Evolutionary conservation across 2,888 invertebrate species (phyloP).

Genomic region (Drosophila anomelani): DNA sequence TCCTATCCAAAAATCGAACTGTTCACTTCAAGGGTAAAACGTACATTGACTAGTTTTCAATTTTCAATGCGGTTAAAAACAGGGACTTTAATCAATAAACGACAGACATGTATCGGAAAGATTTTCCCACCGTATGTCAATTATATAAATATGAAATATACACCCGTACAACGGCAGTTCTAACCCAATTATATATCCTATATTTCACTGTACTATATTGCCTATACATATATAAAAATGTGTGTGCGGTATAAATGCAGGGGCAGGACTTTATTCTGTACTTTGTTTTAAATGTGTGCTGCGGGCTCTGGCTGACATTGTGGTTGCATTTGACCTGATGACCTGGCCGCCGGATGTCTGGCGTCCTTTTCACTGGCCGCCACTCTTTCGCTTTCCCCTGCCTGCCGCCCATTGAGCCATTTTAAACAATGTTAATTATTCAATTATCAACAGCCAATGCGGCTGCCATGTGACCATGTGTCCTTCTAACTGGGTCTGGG

Average conservation of each 20-base stretch:
- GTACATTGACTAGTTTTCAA: constrained; percentile 54
- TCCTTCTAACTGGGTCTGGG: constrained; percentile 39
- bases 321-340: constrained; percentile 78
- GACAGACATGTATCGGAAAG: constrained; percentile 64
- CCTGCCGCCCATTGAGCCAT: constrained; percentile 49
- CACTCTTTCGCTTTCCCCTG: not conserved
- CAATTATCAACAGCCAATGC: constrained; percentile 75
- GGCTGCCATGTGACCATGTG: constrained; percentile 50
- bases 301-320: constrained; percentile 64
- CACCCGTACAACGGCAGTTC: constrained; percentile 26
- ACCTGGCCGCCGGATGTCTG: constrained; percentile 54
- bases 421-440: constrained; percentile 81
- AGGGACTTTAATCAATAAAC: constrained; percentile 76
- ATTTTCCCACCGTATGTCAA: constrained; percentile 80
- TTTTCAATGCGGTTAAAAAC: constrained; percentile 33
- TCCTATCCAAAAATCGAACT: constrained; percentile 43
- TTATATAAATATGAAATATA: constrained; percentile 56
- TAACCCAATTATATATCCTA: constrained; percentile 64
- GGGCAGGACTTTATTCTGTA: constrained; percentile 14
- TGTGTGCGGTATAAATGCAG: not conserved
- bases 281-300: constrained; percentile 50
- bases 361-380: constrained; percentile 17
- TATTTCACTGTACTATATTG: not conserved
- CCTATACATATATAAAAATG: not conserved
- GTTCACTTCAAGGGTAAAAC: constrained; percentile 34